Percentiles rank a stretch among this genome's conserved stretches.
Evolutionary conservation across 2,888 invertebrate genomes (phyloP).

Genomic region (Caenorhabditis sp.): DNA sequence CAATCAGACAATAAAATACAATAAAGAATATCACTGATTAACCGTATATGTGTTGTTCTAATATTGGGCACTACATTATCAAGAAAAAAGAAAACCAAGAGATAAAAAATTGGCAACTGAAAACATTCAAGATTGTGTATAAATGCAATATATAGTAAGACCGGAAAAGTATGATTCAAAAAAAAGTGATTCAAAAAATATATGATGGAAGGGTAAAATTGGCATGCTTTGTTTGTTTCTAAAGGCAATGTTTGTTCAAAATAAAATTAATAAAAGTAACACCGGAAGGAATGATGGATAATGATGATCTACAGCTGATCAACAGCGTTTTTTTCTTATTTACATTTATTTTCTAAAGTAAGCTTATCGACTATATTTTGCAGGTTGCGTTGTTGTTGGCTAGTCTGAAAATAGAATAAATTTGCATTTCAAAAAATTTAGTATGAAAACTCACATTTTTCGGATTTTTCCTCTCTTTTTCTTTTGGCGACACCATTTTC

Average conservation of each 20-base stretch:
- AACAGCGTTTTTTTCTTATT: neutral
- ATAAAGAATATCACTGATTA: slow-evolving; percentile 1
- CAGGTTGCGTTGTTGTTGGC: neutral
- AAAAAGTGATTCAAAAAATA: neutral
- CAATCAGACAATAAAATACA: neutral
- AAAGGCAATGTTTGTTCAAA: neutral
- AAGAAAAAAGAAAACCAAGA: neutral
- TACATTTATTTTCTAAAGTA: neutral
- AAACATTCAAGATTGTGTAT: neutral
- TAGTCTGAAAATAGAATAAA: neutral
- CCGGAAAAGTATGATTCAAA: neutral
- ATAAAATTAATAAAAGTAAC: neutral
- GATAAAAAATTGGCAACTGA: neutral
- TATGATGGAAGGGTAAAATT: neutral
- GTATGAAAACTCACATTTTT: neutral
- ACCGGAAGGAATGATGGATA: neutral
- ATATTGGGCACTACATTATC: neutral
- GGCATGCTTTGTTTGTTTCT: neutral
- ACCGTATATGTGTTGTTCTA: neutral
- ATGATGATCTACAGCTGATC: neutral
- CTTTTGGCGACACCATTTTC: neutral
- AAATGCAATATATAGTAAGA: neutral
- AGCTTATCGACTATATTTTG: neutral
- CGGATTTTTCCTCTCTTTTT: neutral
- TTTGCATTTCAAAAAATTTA: neutral